Evolutionary conservation across 2,113 vertebrate genomes (phyloP), one percentile per base, ranked within the genome.

Genomic region (Falcunculus frontatus): DNA sequence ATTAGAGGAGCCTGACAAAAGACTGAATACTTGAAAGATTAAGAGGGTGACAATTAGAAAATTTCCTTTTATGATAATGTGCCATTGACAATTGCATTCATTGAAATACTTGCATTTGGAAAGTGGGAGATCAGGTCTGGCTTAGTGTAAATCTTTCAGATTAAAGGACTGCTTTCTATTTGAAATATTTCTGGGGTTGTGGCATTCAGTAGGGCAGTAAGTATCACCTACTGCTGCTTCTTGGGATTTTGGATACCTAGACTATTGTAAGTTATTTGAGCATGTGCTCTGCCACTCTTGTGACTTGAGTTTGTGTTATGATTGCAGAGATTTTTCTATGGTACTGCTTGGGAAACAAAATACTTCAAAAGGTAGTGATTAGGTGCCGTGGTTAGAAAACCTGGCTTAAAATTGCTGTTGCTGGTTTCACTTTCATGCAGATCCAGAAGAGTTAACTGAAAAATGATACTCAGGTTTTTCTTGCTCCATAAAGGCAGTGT

Each of bases 401-500:
- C 44, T 81, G 49, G 11, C 26, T 69, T 81, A 53, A 89, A 89
- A 84, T 39, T 69, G n/a, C 46, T 88, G 29, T 86, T 93, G 55
- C 64, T 78, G 47, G 35, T 81, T 89, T 94, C 23, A 37, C 52
- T 90, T 92, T 42, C 8, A 25, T 60, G 42, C 55, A 69, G 87
- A 33, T 76, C 33, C 37, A 46, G 84, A 84, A 80, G 73, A 84
- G 89, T 92, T 81, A 95, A 93, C 35, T 78, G 53, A 55, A 92
- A 89, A 90, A 82, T 22, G 76, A 83, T 95, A 80, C 55, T 87
- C 33, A 47, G 37, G 37, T 77, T 78, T 95, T 27, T 46, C 60
- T 83, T 96, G 56, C 81, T 92, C 67, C 27, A 39, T 74, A 87
- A 97, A 90, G 72, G 53, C 79, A 62, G 33, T 9, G 44, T 65